A percentile compares a stretch with the other conserved stretches of the same genome.
phyloP scores from a whole-genome alignment of 2,797 vertebrate species.

The Manis crassicaudata region DNA sequence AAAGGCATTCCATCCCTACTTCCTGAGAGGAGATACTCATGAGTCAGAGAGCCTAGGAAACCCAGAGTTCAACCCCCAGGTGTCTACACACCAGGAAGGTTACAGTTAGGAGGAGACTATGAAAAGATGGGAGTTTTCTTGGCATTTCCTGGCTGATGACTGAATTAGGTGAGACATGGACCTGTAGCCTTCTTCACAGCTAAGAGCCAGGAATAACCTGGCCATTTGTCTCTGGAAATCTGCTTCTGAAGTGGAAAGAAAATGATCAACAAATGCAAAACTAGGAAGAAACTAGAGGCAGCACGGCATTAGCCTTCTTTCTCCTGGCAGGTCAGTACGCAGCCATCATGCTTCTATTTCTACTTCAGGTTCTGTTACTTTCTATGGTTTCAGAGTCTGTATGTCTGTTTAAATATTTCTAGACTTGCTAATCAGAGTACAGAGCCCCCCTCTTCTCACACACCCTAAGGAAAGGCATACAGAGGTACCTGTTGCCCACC shows the following conservation, averaged over 20 bases:
- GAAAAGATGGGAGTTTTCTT: not conserved
- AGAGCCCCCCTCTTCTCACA: not conserved
- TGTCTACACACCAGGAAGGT: not conserved
- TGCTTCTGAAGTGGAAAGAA: conserved; percentile 17
- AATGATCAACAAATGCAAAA: conserved; percentile 28
- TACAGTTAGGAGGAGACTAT: not conserved
- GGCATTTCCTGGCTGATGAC: not conserved
- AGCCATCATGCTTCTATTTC: not conserved
- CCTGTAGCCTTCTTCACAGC: not conserved
- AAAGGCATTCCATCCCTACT: not conserved
- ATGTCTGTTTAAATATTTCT: not conserved
- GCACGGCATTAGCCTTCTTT: not conserved
- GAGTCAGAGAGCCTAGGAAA: not conserved
- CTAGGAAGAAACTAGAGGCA: not conserved
- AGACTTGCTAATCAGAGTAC: not conserved
- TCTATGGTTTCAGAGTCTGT: not conserved
- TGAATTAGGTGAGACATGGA: not conserved
- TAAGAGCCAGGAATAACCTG: not conserved
- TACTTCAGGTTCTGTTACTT: not conserved
- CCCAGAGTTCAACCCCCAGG: not conserved
- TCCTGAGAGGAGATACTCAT: not conserved
- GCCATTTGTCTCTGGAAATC: conserved; percentile 34
- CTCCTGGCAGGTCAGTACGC: not conserved
- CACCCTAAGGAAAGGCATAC: not conserved
- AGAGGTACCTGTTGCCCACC: not conserved